Conservation (phyloP, 37 sponge, comb jelly and placozoan genomes). For the Haliclona indistincta region DNA sequence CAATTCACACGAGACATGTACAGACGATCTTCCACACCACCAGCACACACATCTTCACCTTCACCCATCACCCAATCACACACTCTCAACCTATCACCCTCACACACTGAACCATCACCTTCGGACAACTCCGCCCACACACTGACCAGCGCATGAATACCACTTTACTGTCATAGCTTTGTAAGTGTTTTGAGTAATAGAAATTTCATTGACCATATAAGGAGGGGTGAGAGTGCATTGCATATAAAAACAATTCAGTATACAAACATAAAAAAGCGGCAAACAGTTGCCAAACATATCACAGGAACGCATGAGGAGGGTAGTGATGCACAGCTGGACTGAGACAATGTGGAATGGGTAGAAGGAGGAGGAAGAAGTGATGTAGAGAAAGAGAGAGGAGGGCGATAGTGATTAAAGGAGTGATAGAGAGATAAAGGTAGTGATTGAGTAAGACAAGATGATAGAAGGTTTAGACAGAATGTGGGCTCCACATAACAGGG, state of each 20-base stretch:
- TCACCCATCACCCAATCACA: too few species aligned
- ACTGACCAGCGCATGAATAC: background rate
- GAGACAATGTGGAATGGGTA: background rate
- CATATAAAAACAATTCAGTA: too few species aligned
- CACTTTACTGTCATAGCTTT: too few species aligned
- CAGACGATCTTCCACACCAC: too few species aligned
- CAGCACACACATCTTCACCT: too few species aligned
- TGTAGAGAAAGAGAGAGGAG: background rate
- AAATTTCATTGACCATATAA: background rate
- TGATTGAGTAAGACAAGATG: background rate
- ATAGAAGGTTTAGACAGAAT: too few species aligned
- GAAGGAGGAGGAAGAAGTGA: background rate
- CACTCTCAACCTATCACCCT: too few species aligned
- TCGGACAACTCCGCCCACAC: too few species aligned
- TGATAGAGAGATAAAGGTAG: background rate
- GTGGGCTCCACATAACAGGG: too few species aligned
- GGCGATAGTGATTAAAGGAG: background rate
- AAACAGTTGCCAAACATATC: background rate
- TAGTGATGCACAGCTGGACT: background rate
- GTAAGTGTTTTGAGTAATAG: too few species aligned
- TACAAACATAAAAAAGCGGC: background rate
- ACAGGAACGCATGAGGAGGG: background rate
- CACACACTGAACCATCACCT: too few species aligned
- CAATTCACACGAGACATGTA: too few species aligned
- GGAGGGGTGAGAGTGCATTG: conserved; percentile 14